Evolutionary conservation across 2,113 vertebrate species (phyloP).

Genomic region (zebrafish (Danio rerio)): GRCz12tu NC_133183.1:52720001-52720500

Average conservation of each 20-base stretch:
- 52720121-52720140: slow-evolving; percentile 77
- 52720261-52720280: no score
- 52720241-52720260: background rate
- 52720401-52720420: no score
- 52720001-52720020: slow-evolving; percentile 59
- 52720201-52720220: background rate
- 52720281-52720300: no score
- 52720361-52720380: no score
- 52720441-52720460: no score
- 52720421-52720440: no score
- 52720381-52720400: no score
- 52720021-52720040: slow-evolving; percentile 83
- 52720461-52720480: no score
- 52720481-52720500: no score
- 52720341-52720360: no score
- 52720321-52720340: no score
- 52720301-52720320: no score
- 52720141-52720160: slow-evolving; percentile 71
- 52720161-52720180: slow-evolving; percentile 60
- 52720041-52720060: slow-evolving; percentile 84
- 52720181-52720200: slow-evolving; percentile 50
- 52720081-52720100: slow-evolving; percentile 83
- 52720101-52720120: slow-evolving; percentile 78
- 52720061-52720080: slow-evolving; percentile 77
- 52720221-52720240: background rate